Conservation (phyloP, 2,113 vertebrate genomes). For the Gnathonemus longibarbis region DNA sequence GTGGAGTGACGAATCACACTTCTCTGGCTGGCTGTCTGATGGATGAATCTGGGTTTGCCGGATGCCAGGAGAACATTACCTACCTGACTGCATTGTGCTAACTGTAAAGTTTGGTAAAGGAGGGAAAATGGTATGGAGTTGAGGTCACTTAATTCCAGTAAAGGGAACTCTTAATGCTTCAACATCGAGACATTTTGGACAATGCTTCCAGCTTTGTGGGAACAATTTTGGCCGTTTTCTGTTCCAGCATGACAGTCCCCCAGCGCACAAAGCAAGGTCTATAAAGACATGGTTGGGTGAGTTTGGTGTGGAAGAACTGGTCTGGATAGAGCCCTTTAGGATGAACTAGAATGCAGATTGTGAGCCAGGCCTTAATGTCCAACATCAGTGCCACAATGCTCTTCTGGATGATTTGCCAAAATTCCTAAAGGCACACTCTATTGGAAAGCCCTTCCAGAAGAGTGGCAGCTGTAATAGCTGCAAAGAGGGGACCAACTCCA, state of each 20-base stretch:
- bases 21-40: background rate
- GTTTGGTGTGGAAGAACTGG: background rate
- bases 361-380: background rate
- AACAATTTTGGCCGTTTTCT: background rate
- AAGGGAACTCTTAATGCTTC: background rate
- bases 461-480: background rate
- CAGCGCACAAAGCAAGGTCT: background rate
- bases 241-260: background rate
- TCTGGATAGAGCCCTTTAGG: background rate
- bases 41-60: background rate
- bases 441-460: background rate
- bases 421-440: background rate
- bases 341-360: background rate
- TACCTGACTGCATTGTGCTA: background rate
- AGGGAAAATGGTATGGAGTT: background rate
- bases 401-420: background rate
- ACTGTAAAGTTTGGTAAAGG: background rate
- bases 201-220: background rate
- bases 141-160: background rate
- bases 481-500: background rate
- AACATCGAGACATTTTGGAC: background rate
- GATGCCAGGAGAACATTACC: background rate
- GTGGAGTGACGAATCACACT: background rate
- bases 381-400: background rate
- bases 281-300: background rate